These are phyloP conservation scores for Drosophila mulleri DNA, from an alignment of 2,888 invertebrate genomes.

Conservation along the genomic window DNA sequence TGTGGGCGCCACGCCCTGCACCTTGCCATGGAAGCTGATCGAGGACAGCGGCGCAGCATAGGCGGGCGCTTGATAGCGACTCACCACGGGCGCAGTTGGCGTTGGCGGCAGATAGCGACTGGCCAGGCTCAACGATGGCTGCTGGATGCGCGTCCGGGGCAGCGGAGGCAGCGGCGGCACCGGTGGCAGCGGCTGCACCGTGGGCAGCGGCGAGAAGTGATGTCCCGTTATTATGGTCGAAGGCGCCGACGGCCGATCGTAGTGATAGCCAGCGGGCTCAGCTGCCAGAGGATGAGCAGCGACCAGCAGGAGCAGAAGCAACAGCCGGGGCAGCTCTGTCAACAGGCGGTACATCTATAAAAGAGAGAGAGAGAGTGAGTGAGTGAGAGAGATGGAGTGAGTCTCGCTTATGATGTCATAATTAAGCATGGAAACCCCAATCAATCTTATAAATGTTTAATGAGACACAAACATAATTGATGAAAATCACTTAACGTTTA, in stretches of 20 bases:
- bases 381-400: not conserved
- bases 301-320: slow-evolving; percentile 47
- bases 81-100: slow-evolving; percentile 19
- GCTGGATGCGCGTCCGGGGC: slow-evolving; percentile 57
- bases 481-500: slow-evolving; percentile 60
- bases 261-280: slow-evolving; percentile 73
- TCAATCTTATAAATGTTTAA: slow-evolving; percentile 76
- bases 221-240: slow-evolving; percentile 58
- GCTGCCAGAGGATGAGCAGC: slow-evolving; percentile 15
- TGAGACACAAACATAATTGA: slow-evolving; percentile 68
- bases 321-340: slow-evolving; percentile 13
- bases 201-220: slow-evolving; percentile 72
- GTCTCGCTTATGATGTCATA: slow-evolving; percentile 57
- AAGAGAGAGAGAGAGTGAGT: slow-evolving; percentile 2
- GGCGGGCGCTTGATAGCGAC: slow-evolving; percentile 39
- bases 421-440: slow-evolving; percentile 57
- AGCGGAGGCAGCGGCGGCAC: slow-evolving; percentile 78
- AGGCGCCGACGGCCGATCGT: slow-evolving; percentile 56
- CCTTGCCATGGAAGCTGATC: slow-evolving; percentile 53
- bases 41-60: slow-evolving; percentile 46
- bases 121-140: slow-evolving; percentile 16
- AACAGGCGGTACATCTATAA: slow-evolving; percentile 57
- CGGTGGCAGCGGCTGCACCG: slow-evolving; percentile 78
- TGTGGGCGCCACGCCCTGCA: not conserved
- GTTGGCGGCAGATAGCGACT: slow-evolving; percentile 48